These are phyloP conservation scores for Glandiceps talaboti DNA, from an alignment of 53 echinoderm and acorn worm genomes.

Conservation along the genomic window DNA sequence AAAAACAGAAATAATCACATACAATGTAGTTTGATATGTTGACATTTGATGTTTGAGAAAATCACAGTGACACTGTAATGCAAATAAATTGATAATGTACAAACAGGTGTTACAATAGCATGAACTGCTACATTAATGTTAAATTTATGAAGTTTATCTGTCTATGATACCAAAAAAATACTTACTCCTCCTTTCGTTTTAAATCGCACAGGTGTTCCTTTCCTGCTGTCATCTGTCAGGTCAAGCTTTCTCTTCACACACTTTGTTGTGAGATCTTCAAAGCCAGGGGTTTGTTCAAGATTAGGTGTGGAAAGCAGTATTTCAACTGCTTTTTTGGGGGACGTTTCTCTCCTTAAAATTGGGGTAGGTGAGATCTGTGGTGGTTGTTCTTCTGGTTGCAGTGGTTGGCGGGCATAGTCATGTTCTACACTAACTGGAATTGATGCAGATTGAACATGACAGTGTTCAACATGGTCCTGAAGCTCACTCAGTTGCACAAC, in stretches of 20 bases:
- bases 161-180: not conserved
- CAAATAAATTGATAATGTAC: not conserved
- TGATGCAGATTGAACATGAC: not conserved
- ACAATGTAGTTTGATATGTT: too few relatives aligned
- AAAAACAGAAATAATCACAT: not conserved
- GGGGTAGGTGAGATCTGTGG: not conserved
- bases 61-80: not conserved
- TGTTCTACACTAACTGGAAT: not conserved
- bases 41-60: not conserved
- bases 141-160: not conserved
- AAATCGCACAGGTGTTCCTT: not conserved
- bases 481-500: not conserved
- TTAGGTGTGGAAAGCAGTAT: not conserved
- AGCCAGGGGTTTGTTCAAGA: not conserved
- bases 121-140: not conserved
- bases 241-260: not conserved
- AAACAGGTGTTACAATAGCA: not conserved
- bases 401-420: not conserved
- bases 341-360: not conserved
- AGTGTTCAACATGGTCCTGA: not conserved
- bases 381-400: not conserved
- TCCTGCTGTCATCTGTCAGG: slow-evolving; percentile 1
- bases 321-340: not conserved
- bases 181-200: not conserved
- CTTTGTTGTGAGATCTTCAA: not conserved